Evolutionary conservation across 2,113 vertebrate genomes (phyloP).

Genomic region (Acanthochromis polyacanthus): DNA sequence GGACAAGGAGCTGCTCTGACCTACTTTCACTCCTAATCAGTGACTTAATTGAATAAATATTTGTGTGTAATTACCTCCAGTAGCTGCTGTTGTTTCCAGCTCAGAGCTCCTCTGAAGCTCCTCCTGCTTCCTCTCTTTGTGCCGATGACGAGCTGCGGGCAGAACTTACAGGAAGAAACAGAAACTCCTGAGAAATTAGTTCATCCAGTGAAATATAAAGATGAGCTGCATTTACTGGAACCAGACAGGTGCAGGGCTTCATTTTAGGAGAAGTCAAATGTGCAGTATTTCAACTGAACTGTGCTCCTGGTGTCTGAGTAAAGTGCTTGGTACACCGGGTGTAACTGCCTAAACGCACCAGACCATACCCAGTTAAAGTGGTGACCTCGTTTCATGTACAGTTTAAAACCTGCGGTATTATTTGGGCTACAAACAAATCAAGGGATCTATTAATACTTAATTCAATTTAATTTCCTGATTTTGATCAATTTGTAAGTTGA

Average conservation of each 20-base stretch:
- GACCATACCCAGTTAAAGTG: too few relatives aligned
- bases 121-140: slow-evolving; percentile 57
- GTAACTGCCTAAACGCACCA: too few relatives aligned
- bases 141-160: background rate
- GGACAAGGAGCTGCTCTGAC: background rate
- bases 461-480: too few relatives aligned
- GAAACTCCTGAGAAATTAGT: background rate
- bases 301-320: too few relatives aligned
- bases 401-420: too few relatives aligned
- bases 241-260: background rate
- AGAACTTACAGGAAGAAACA: background rate
- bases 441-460: too few relatives aligned
- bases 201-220: background rate
- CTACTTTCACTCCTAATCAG: slow-evolving; percentile 12
- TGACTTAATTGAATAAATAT: slow-evolving; percentile 10
- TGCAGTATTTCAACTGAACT: too few relatives aligned
- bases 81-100: slow-evolving; percentile 22
- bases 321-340: too few relatives aligned
- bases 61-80: slow-evolving; percentile 25
- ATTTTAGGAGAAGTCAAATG: too few relatives aligned
- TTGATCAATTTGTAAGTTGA: too few relatives aligned
- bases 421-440: too few relatives aligned
- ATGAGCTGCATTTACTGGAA: background rate
- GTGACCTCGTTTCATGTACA: too few relatives aligned
- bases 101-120: slow-evolving; percentile 5